phyloP scores from a whole-genome alignment of 2,797 vertebrate genomes.

The Sebastes steindachneri region DNA sequence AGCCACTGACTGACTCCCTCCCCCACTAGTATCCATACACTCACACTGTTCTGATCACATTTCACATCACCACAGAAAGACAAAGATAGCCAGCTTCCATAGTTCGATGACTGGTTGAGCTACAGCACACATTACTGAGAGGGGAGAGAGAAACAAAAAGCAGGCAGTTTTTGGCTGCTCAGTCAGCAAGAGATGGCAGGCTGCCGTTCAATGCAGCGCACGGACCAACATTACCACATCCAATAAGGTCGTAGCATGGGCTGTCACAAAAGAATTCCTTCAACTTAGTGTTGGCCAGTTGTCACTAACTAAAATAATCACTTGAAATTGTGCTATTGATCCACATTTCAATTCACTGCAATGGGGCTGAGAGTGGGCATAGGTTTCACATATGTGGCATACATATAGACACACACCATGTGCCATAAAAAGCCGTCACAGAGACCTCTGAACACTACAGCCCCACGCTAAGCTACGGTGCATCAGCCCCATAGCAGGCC shows the following conservation, averaged over 20 bases:
- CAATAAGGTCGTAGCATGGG: slow-evolving; percentile 64
- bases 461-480: slow-evolving; percentile 24
- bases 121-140: slow-evolving; percentile 70
- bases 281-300: slow-evolving; percentile 38
- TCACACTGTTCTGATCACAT: slow-evolving; percentile 75
- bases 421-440: slow-evolving; percentile 47
- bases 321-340: background rate
- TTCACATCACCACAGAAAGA: slow-evolving; percentile 81
- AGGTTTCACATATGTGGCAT: background rate
- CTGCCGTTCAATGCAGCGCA: slow-evolving; percentile 70
- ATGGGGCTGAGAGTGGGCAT: background rate
- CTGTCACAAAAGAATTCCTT: slow-evolving; percentile 68
- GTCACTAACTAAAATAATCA: slow-evolving; percentile 5
- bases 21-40: slow-evolving; percentile 61
- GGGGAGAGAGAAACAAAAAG: slow-evolving; percentile 77
- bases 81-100: slow-evolving; percentile 76
- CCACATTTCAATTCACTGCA: background rate
- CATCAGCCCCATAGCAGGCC: slow-evolving; percentile 38
- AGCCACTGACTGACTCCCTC: slow-evolving; percentile 60
- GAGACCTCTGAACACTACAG: slow-evolving; percentile 45
- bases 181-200: slow-evolving; percentile 80
- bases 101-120: slow-evolving; percentile 72
- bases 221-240: slow-evolving; percentile 66
- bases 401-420: slow-evolving; percentile 13
- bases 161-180: slow-evolving; percentile 80